These are phyloP conservation scores for Falco berigora DNA, from an alignment of 2,797 vertebrate genomes.

Conservation along the genomic window DNA sequence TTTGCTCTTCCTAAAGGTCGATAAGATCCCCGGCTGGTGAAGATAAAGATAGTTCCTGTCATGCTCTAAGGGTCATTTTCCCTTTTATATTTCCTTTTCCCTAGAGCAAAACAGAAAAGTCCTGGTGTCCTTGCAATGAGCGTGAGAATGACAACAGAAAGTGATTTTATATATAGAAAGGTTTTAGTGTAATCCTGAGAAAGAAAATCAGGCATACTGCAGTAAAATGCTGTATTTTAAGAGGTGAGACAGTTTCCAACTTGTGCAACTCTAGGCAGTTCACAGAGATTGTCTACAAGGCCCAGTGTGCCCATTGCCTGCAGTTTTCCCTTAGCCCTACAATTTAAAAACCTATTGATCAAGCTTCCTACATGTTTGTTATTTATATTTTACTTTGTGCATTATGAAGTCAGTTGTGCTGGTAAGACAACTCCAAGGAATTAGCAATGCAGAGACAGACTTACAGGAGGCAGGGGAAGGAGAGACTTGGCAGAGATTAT, in stretches of 20 bases:
- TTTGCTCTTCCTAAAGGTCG: background rate
- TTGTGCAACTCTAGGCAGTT: background rate
- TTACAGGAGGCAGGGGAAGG: background rate
- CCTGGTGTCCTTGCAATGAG: background rate
- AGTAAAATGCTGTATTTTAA: background rate
- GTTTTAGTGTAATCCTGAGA: background rate
- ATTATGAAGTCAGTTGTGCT: background rate
- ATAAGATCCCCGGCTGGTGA: background rate
- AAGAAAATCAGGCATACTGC: background rate
- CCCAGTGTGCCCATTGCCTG: background rate
- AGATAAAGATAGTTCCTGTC: conserved; percentile 6
- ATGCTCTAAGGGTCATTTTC: background rate
- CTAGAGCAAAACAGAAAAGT: background rate
- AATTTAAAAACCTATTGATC: background rate
- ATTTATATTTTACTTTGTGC: background rate
- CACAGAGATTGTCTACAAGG: background rate
- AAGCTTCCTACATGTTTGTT: background rate
- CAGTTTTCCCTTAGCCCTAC: background rate
- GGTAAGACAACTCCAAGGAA: background rate
- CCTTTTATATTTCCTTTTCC: background rate
- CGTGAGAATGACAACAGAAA: background rate
- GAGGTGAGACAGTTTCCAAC: background rate
- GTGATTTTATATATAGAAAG: background rate
- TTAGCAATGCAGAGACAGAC: background rate
- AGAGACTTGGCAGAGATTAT: background rate